Evolutionary conservation across 2,113 vertebrate species (phyloP).

Genomic region (Pithys albifrons): DNA sequence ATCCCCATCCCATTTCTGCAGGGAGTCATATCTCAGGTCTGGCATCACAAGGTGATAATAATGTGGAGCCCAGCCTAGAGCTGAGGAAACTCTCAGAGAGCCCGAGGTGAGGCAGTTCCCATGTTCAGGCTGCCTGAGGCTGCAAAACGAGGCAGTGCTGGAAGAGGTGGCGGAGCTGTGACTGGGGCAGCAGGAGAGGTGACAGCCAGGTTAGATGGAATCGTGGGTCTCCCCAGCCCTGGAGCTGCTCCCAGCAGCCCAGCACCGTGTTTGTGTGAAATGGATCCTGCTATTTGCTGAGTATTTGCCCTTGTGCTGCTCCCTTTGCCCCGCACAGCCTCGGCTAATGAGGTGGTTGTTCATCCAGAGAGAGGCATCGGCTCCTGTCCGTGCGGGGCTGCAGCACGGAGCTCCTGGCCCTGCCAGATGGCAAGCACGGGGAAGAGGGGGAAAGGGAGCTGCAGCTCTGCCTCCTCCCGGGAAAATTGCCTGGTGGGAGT

Average conservation of each 20-base stretch:
- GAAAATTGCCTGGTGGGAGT: not conserved
- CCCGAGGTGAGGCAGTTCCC: not conserved
- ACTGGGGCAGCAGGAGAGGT: not conserved
- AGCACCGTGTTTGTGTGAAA: rapidly evolving
- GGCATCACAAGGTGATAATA: not conserved
- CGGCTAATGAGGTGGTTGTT: not conserved
- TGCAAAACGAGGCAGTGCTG: rapidly evolving
- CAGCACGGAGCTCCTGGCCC: not conserved
- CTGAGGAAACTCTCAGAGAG: not conserved
- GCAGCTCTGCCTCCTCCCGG: not conserved
- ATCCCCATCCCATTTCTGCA: not conserved
- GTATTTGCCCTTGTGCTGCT: not conserved
- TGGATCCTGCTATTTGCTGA: not conserved
- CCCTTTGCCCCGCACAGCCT: not conserved
- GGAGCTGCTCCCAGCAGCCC: not conserved
- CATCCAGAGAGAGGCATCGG: not conserved
- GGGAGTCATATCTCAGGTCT: rapidly evolving
- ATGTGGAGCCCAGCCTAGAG: not conserved
- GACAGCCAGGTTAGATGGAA: not conserved
- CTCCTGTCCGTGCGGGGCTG: not conserved
- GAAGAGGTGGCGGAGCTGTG: not conserved
- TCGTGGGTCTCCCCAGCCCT: rapidly evolving
- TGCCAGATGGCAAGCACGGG: not conserved
- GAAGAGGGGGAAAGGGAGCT: not conserved
- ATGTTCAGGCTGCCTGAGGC: not conserved